Evolutionary conservation across 2,113 vertebrate species (phyloP), one percentile per base, ranked within the genome.

Genomic region (Arothron firmamentum): DNA sequence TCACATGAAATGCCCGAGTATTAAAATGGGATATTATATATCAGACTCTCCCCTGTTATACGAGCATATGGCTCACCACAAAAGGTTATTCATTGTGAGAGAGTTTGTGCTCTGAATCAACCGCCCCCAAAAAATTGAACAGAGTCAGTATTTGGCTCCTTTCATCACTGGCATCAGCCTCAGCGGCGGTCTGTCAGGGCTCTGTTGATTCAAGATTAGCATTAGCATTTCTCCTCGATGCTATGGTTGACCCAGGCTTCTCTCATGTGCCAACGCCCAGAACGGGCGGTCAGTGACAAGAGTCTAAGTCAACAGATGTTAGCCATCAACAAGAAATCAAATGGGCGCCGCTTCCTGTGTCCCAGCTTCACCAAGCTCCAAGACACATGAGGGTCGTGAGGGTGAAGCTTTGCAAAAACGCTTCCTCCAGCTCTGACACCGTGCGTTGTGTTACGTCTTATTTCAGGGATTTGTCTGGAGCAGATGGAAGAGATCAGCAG

Each of bases 251-350:
- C 88, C 89, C 74, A 17, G 50, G 81, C 74, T 90, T 83, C 81
- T 86, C 88, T 70, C 66, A 19, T 68, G 55, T 79, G 82, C 79
- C 60, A 55, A 70, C 79, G 85, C 64, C 60, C 62, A 62, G 83
- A 87, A 87, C 81, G 82, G 77, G 74, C 67, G 59, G 82, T 86
- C 90, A 90, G 90, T 91, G 84, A 89, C 78, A 74, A 81, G 79
- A 84, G 80, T 78, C 81, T 77, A 74, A 78, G 76, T 77, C 85
- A 89, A 85, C 90, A 92, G 84, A 88, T 91, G 92, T 87, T 85
- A 88, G 87, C 84, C 83, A 79, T 80, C 81, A 89, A 73, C 77
- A 80, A 82, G 78, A 91, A 88, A 93, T 92, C 87, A 89, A 77
- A 86, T 81, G 78, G 91, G 91, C 89, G 75, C 78, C 79, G 67